These are phyloP conservation scores for Scelioninae gen. 1 DNA, from an alignment of 2,888 invertebrate species.

Conservation along the genomic window DNA sequence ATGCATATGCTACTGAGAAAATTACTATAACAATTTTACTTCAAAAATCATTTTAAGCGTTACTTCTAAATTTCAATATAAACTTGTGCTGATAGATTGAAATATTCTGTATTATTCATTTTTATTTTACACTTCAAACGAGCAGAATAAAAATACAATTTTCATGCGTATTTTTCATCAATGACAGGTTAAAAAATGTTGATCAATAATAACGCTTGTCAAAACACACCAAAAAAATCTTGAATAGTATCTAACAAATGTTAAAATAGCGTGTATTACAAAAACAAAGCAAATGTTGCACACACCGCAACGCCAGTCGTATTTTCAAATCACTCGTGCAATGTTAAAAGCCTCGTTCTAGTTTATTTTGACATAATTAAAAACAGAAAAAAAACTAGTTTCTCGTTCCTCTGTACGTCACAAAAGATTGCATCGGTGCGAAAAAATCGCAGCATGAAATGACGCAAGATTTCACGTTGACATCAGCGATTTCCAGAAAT, in stretches of 20 bases:
- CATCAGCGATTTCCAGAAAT: slow-evolving; percentile 33
- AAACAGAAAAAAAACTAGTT: slow-evolving; percentile 1
- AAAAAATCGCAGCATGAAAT: slow-evolving; percentile 21
- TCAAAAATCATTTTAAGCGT: not conserved
- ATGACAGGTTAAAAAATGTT: not conserved
- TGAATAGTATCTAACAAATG: slow-evolving; percentile 4
- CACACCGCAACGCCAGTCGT: not conserved
- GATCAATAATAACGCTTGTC: slow-evolving; percentile 17
- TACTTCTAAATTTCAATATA: not conserved
- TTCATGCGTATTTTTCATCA: not conserved
- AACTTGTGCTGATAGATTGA: not conserved
- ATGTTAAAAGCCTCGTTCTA: slow-evolving; percentile 7
- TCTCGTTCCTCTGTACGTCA: slow-evolving; percentile 4
- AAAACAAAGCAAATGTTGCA: slow-evolving; percentile 2
- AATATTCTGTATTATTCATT: not conserved
- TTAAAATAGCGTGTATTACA: slow-evolving; percentile 4
- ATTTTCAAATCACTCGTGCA: slow-evolving; percentile 4
- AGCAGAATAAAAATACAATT: not conserved
- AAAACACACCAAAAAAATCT: slow-evolving; percentile 7
- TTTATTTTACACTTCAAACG: not conserved
- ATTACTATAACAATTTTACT: not conserved
- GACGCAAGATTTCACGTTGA: slow-evolving; percentile 14
- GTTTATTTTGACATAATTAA: slow-evolving; percentile 31
- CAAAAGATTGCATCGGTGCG: slow-evolving; percentile 4
- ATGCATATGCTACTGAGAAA: too few species aligned